A percentile compares a stretch with the other conserved stretches of the same genome.
Conservation (phyloP, 2,113 vertebrate genomes). For the Emydocephalus ijimae region DNA sequence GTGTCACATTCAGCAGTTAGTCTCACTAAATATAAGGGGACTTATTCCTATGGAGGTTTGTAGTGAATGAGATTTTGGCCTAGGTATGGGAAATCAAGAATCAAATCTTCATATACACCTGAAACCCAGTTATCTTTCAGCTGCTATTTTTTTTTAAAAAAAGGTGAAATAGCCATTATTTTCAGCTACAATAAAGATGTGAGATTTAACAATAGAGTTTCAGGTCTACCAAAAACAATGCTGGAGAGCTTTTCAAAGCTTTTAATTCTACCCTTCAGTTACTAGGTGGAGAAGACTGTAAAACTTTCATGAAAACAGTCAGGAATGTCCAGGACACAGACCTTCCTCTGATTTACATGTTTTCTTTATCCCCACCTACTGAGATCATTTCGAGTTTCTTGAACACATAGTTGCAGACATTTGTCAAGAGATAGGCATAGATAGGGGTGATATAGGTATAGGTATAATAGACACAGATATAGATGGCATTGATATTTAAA, state of each 20-base stretch:
- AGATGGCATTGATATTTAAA: no score
- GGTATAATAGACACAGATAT: no score
- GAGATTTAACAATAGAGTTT: constrained; percentile 28
- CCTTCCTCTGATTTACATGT: constrained; percentile 49
- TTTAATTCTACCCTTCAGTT: constrained; percentile 24
- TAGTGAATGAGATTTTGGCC: background rate
- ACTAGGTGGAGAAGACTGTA: background rate
- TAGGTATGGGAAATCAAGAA: background rate
- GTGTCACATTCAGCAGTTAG: background rate
- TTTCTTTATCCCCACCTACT: constrained; percentile 49
- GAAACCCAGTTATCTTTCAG: background rate
- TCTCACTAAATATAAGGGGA: background rate
- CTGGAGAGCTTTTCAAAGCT: background rate
- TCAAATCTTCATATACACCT: background rate
- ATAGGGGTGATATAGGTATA: background rate
- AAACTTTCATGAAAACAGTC: constrained; percentile 48
- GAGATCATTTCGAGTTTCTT: background rate
- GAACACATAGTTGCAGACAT: background rate
- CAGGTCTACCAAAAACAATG: background rate
- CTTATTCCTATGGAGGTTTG: background rate
- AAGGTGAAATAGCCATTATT: constrained; percentile 10
- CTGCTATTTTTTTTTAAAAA: background rate
- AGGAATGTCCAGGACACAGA: constrained; percentile 42
- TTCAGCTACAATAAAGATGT: background rate
- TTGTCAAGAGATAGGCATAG: background rate